phyloP scores from a whole-genome alignment of 2,113 vertebrate species.

The Mugil cephalus region DNA sequence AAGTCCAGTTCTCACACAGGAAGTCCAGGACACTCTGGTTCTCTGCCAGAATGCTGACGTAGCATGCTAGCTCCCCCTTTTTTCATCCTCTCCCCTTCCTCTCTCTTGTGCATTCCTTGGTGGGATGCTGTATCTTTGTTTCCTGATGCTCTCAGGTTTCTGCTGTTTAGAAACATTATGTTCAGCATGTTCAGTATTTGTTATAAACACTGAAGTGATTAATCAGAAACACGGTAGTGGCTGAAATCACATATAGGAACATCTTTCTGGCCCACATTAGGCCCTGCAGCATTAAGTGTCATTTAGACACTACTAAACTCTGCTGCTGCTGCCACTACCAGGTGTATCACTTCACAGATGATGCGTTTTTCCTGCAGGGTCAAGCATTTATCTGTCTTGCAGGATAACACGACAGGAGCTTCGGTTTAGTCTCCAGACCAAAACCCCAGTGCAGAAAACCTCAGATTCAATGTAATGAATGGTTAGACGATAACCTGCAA shows the following conservation, averaged over 20 bases:
- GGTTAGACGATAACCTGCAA: slow-evolving; percentile 3
- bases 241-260: neutral
- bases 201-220: no score
- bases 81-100: neutral
- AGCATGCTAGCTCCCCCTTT: slow-evolving; percentile 29
- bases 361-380: slow-evolving; percentile 11
- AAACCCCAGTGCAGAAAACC: neutral
- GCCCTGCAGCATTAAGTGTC: slow-evolving; percentile 5
- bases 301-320: slow-evolving; percentile 17
- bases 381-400: slow-evolving; percentile 4
- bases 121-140: neutral
- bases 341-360: slow-evolving; percentile 27
- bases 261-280: neutral
- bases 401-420: neutral
- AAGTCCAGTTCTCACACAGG: slow-evolving; percentile 41
- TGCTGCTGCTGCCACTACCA: slow-evolving; percentile 21
- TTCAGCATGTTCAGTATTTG: neutral
- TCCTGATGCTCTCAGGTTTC: neutral
- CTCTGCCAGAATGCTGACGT: slow-evolving; percentile 61
- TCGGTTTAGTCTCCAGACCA: neutral
- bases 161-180: neutral
- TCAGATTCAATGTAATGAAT: slow-evolving; percentile 19
- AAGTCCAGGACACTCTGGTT: slow-evolving; percentile 44
- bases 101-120: neutral
- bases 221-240: neutral